Evolutionary conservation across 2,797 vertebrate species (phyloP).

Genomic region (Halcyon badia): DNA sequence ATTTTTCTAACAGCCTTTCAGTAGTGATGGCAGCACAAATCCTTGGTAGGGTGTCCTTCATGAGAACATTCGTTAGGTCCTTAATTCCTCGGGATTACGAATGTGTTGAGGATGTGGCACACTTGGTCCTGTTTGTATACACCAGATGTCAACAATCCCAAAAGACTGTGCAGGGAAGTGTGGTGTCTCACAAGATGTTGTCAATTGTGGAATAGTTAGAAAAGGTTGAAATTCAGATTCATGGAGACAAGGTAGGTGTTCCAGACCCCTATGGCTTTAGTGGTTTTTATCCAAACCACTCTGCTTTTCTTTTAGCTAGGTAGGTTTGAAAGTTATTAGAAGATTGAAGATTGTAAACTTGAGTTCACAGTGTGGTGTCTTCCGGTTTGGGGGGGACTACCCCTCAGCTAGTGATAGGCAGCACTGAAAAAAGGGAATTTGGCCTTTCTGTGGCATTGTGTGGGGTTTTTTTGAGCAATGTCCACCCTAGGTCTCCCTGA

Average conservation of each 20-base stretch:
- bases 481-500: background rate
- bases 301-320: background rate
- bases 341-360: background rate
- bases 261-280: background rate
- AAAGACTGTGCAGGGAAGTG: background rate
- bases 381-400: background rate
- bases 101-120: background rate
- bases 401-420: background rate
- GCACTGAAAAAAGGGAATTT: background rate
- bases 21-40: background rate
- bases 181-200: background rate
- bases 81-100: background rate
- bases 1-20: background rate
- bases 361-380: background rate
- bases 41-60: rapidly evolving
- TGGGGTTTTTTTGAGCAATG: background rate
- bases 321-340: background rate
- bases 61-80: background rate
- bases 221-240: background rate
- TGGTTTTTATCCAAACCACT: background rate
- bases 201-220: background rate
- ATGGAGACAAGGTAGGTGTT: background rate
- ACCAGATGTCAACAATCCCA: background rate
- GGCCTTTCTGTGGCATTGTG: background rate
- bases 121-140: background rate